Percentiles rank a stretch among this genome's conserved stretches.
Conservation (phyloP, 1,140 invertebrate genomes). For the Cataglyphis hispanica region DNA sequence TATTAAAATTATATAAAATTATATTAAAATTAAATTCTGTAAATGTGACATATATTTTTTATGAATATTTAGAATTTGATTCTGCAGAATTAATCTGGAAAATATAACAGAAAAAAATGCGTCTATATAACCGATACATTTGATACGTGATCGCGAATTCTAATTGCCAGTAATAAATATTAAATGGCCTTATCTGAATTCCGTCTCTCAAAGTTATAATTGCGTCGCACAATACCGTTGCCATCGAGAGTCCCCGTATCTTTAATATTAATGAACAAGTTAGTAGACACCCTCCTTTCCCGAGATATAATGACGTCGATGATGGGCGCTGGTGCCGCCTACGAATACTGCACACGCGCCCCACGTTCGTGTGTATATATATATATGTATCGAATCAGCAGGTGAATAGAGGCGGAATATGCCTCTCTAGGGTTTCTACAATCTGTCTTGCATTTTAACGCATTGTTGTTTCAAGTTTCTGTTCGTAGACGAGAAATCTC, state of each 20-base stretch:
- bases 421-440: constrained; percentile 12
- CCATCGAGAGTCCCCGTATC: constrained; percentile 74
- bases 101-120: not conserved
- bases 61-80: not conserved
- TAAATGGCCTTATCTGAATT: constrained; percentile 20
- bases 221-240: not conserved
- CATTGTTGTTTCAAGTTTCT: not conserved
- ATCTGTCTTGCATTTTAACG: constrained; percentile 1
- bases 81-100: not conserved
- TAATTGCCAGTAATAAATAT: constrained; percentile 48
- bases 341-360: constrained; percentile 38
- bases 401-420: constrained; percentile 23
- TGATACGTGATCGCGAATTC: constrained; percentile 1
- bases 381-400: constrained; percentile 22
- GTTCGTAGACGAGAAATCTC: not conserved
- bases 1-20: not conserved
- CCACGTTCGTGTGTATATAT: not conserved
- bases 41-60: not conserved
- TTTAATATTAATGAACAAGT: constrained; percentile 86
- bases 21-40: not conserved
- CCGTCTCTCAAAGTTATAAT: constrained; percentile 34
- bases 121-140: not conserved
- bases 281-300: constrained; percentile 79
- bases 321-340: constrained; percentile 33
- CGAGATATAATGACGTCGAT: constrained; percentile 68